Conservation (phyloP, 1,140 invertebrate species). For the Caenorhabditis briggsae region DNA sequence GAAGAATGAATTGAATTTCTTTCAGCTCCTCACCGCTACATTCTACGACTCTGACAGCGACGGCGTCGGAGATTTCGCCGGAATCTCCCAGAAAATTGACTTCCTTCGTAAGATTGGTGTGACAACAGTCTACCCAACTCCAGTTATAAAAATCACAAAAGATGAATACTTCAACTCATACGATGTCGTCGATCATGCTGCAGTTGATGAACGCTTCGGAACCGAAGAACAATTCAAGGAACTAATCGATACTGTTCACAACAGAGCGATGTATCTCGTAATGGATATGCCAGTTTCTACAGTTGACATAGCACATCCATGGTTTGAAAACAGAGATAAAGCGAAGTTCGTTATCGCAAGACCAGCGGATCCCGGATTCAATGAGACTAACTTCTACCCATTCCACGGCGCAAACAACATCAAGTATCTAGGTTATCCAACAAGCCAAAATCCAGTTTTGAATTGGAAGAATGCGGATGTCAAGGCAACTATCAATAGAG, state of each 20-base stretch:
- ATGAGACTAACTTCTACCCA: constrained; percentile 39
- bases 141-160: constrained; percentile 70
- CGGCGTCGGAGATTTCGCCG: constrained; percentile 73
- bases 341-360: constrained; percentile 27
- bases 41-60: constrained; percentile 72
- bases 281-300: constrained; percentile 68
- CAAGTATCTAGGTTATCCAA: constrained; percentile 58
- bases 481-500: constrained; percentile 50
- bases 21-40: constrained; percentile 70
- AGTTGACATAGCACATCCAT: constrained; percentile 57
- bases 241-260: constrained; percentile 72
- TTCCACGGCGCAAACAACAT: constrained; percentile 38
- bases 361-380: constrained; percentile 34
- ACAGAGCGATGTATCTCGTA: constrained; percentile 65
- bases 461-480: constrained; percentile 67
- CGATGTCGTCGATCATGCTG: constrained; percentile 68
- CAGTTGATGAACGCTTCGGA: constrained; percentile 71
- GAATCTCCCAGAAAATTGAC: constrained; percentile 74
- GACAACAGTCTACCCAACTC: constrained; percentile 71
- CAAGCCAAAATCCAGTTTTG: constrained; percentile 49
- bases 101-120: constrained; percentile 73
- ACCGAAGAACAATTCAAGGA: constrained; percentile 71
- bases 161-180: constrained; percentile 63
- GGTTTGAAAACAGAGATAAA: constrained; percentile 37
- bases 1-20: neutral